phyloP scores from a whole-genome alignment of 2,888 invertebrate genomes.

The Drosophila sordidula region DNA sequence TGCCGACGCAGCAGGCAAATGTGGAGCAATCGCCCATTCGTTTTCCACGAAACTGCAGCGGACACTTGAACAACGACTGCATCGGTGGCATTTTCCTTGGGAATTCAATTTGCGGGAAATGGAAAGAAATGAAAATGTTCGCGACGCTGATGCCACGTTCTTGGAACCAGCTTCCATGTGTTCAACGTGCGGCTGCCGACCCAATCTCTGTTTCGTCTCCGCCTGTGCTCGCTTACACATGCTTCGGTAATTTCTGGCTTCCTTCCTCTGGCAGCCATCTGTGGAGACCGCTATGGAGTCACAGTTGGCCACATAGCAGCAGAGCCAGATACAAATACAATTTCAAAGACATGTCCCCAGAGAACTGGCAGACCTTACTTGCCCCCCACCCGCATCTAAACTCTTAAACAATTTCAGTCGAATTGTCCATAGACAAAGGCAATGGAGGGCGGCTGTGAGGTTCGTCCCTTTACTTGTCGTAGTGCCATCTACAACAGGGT shows the following conservation, averaged over 20 bases:
- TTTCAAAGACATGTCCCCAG: slow-evolving; percentile 49
- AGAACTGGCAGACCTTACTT: slow-evolving; percentile 12
- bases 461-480: slow-evolving; percentile 52
- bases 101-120: slow-evolving; percentile 61
- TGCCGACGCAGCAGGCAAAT: slow-evolving; percentile 40
- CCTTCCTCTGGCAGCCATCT: slow-evolving; percentile 53
- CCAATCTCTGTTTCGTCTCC: slow-evolving; percentile 16
- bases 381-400: slow-evolving; percentile 14
- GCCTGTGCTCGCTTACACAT: slow-evolving; percentile 43
- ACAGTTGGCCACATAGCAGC: slow-evolving; percentile 17
- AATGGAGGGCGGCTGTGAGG: slow-evolving; percentile 24
- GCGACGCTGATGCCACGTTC: slow-evolving; percentile 62
- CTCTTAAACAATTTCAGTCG: slow-evolving; percentile 45
- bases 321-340: slow-evolving; percentile 38
- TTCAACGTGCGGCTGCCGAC: slow-evolving; percentile 42
- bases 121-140: slow-evolving; percentile 63
- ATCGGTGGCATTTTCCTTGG: slow-evolving; percentile 48
- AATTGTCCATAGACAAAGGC: slow-evolving; percentile 53
- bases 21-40: slow-evolving; percentile 62
- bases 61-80: slow-evolving; percentile 44
- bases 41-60: slow-evolving; percentile 57
- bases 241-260: slow-evolving; percentile 60
- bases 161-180: slow-evolving; percentile 65
- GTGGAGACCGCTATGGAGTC: slow-evolving; percentile 26
- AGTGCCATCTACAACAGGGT: neutral